Conservation (phyloP, 1,140 invertebrate species). For the Maniola jurtina region DNA sequence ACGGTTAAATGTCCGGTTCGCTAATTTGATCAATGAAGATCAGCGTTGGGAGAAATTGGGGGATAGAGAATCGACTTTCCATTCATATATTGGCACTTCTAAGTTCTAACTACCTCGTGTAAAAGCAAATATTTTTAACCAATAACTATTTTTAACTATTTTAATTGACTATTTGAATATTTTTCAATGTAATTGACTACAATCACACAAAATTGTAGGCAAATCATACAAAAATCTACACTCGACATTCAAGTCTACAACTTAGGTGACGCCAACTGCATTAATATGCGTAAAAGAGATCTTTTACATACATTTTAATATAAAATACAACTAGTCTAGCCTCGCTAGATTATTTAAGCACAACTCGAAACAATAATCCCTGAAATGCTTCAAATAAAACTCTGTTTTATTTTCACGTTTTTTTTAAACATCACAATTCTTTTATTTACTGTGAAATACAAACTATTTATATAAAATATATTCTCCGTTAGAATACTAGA, state of each 20-base stretch:
- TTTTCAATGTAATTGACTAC: no score
- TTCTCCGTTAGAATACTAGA: conserved; percentile 53
- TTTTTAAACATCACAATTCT: conserved; percentile 69
- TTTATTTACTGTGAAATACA: conserved; percentile 68
- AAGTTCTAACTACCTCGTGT: no score
- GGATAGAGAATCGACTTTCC: no score
- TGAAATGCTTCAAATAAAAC: conserved; percentile 77
- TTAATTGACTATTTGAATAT: no score
- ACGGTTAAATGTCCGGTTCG: no score
- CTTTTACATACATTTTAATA: conserved; percentile 43
- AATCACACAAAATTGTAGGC: no score
- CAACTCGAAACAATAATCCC: conserved; percentile 66
- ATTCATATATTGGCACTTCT: no score
- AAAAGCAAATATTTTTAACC: no score
- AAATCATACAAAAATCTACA: no score
- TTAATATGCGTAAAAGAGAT: conserved; percentile 46
- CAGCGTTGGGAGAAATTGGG: no score
- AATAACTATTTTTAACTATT: no score
- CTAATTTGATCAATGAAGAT: no score
- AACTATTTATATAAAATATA: conserved; percentile 65
- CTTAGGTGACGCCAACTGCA: not conserved
- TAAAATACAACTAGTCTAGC: conserved; percentile 63
- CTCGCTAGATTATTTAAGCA: conserved; percentile 69
- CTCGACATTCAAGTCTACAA: not conserved
- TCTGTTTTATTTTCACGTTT: conserved; percentile 66